Percentiles rank a stretch among this genome's conserved stretches.
Evolutionary conservation across 2,797 vertebrate species (phyloP).

Genomic region (Gallirallus australis): DNA sequence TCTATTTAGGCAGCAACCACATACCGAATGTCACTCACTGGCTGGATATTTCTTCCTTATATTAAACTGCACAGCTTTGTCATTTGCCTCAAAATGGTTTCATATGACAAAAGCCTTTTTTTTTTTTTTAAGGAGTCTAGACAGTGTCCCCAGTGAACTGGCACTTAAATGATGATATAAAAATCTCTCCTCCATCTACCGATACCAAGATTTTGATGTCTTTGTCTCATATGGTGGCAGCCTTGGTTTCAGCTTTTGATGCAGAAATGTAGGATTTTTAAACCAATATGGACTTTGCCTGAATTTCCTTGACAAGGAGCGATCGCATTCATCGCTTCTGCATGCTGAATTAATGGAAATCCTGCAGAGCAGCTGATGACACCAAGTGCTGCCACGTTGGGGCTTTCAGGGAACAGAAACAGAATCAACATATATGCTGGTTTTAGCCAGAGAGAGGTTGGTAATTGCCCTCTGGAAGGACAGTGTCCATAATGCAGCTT

Average conservation of each 20-base stretch:
- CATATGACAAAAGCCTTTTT: slow-evolving; percentile 37
- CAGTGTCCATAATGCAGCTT: neutral
- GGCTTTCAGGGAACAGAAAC: neutral
- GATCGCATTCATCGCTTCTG: neutral
- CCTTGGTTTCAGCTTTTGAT: neutral
- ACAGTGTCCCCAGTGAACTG: slow-evolving; percentile 28
- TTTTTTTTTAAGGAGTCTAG: slow-evolving; percentile 32
- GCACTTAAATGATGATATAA: neutral
- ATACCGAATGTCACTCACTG: neutral
- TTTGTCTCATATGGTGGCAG: neutral
- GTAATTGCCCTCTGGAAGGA: neutral
- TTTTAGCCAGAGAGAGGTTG: neutral
- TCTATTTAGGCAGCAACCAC: slow-evolving; percentile 6
- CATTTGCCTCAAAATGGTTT: slow-evolving; percentile 46
- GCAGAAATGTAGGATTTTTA: neutral
- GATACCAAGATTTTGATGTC: neutral
- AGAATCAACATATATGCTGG: neutral
- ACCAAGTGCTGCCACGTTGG: neutral
- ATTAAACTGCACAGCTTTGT: slow-evolving; percentile 3
- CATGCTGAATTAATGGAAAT: neutral
- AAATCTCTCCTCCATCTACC: neutral
- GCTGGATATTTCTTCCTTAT: neutral
- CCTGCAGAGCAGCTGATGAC: neutral
- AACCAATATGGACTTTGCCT: slow-evolving; percentile 13
- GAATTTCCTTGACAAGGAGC: slow-evolving; percentile 4